Conservation (phyloP, 2,113 vertebrate species). For the Malurus cyaneus region DNA sequence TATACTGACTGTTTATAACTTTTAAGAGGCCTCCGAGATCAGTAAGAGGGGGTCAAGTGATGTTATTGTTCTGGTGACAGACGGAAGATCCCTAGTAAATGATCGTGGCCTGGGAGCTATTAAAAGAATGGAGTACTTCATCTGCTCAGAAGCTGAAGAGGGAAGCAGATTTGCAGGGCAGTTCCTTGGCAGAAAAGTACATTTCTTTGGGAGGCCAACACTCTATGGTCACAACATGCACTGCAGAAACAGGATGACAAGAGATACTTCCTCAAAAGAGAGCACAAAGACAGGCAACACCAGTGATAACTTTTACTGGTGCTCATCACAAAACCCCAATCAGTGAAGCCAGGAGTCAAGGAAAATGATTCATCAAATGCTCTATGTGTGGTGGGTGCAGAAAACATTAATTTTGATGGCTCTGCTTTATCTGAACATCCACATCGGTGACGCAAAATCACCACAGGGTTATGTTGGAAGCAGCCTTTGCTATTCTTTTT, state of each 20-base stretch:
- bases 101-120: slow-evolving; percentile 38
- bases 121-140: slow-evolving; percentile 34
- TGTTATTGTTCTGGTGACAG: slow-evolving; percentile 70
- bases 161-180: neutral
- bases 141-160: slow-evolving; percentile 22
- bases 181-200: neutral
- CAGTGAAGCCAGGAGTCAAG: neutral
- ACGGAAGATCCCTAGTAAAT: slow-evolving; percentile 54
- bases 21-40: slow-evolving; percentile 61
- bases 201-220: neutral
- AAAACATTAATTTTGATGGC: neutral
- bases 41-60: slow-evolving; percentile 66
- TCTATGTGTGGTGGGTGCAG: accelerated
- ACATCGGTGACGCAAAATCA: accelerated
- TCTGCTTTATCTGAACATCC: neutral
- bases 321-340: neutral
- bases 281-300: neutral
- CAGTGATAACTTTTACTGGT: neutral
- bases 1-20: slow-evolving; percentile 59
- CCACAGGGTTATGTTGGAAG: neutral
- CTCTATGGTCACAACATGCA: neutral
- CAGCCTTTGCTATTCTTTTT: neutral
- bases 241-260: neutral
- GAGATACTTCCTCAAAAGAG: neutral
- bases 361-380: neutral